Evolutionary conservation across 2,888 invertebrate genomes (phyloP).

Genomic region (Zaprionus lineosus): DNA sequence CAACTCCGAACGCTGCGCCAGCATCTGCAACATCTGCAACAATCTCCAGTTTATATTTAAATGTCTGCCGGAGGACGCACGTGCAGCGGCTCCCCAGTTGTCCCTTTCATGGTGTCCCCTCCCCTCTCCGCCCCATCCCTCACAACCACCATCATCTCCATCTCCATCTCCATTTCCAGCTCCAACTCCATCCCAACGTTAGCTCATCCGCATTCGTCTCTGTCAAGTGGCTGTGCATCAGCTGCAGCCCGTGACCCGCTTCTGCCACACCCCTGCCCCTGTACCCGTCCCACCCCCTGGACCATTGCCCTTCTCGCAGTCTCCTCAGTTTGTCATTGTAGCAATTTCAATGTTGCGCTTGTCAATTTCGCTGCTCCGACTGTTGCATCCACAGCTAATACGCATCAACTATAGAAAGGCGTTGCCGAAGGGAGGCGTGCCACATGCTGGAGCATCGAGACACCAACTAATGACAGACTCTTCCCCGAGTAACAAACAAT

Average conservation of each 20-base stretch:
- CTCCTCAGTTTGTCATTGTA: slow-evolving; percentile 74
- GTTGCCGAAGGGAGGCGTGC: neutral
- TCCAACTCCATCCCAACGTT: no score
- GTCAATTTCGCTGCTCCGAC: slow-evolving; percentile 63
- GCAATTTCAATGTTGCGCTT: slow-evolving; percentile 77
- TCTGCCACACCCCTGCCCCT: neutral
- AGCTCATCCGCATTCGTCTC: slow-evolving; percentile 66
- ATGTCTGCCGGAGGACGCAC: slow-evolving; percentile 74
- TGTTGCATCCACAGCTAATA: slow-evolving; percentile 19
- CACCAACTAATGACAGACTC: slow-evolving; percentile 36
- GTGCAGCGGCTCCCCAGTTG: slow-evolving; percentile 51
- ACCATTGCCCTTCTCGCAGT: no score
- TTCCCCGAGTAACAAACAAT: no score
- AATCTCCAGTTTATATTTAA: slow-evolving; percentile 75
- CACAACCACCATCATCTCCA: neutral
- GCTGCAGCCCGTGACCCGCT: slow-evolving; percentile 28
- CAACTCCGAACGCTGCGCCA: slow-evolving; percentile 21
- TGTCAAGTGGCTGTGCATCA: slow-evolving; percentile 69
- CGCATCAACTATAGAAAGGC: neutral
- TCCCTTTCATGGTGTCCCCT: no score
- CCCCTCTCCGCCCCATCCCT: neutral
- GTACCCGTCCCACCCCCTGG: neutral
- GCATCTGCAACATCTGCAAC: slow-evolving; percentile 68
- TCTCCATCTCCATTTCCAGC: no score
- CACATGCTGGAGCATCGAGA: slow-evolving; percentile 12